phyloP scores from a whole-genome alignment of 2,888 invertebrate genomes.

The Acanthosoma haemorrhoidale region DNA sequence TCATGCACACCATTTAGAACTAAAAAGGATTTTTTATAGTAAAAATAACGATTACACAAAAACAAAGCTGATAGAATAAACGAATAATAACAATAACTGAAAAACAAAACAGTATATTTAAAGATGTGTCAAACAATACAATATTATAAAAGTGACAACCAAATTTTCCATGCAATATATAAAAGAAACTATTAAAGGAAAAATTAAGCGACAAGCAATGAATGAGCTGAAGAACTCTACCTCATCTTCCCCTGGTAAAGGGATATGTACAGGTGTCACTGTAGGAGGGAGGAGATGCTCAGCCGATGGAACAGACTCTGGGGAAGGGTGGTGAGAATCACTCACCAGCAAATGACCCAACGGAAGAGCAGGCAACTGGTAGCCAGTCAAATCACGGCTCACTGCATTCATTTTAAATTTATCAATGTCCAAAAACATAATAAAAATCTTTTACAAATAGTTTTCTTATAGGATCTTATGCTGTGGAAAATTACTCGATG shows the following conservation, averaged over 20 bases:
- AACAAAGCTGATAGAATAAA: too few species aligned
- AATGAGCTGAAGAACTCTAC: neutral
- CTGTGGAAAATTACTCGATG: too few species aligned
- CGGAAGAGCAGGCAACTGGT: constrained; percentile 33
- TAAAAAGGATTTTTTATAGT: too few species aligned
- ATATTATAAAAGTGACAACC: neutral
- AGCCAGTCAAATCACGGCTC: constrained; percentile 36
- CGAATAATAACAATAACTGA: too few species aligned
- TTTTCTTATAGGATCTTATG: too few species aligned
- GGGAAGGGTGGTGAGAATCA: constrained; percentile 35
- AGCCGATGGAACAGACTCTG: constrained; percentile 36
- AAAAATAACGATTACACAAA: too few species aligned
- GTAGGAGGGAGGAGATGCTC: constrained; percentile 37
- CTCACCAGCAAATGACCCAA: constrained; percentile 35
- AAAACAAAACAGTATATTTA: neutral
- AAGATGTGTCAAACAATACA: neutral
- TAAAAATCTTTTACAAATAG: too few species aligned
- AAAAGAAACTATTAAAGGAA: neutral
- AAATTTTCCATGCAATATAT: neutral
- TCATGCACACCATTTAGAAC: too few species aligned
- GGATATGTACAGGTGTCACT: constrained; percentile 35
- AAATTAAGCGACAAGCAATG: neutral
- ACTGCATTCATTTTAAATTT: constrained; percentile 23
- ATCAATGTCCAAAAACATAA: neutral
- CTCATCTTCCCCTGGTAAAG: constrained; percentile 35